These are phyloP conservation scores for Empidonax traillii DNA, from an alignment of 2,113 vertebrate genomes.

Conservation along the genomic window DNA sequence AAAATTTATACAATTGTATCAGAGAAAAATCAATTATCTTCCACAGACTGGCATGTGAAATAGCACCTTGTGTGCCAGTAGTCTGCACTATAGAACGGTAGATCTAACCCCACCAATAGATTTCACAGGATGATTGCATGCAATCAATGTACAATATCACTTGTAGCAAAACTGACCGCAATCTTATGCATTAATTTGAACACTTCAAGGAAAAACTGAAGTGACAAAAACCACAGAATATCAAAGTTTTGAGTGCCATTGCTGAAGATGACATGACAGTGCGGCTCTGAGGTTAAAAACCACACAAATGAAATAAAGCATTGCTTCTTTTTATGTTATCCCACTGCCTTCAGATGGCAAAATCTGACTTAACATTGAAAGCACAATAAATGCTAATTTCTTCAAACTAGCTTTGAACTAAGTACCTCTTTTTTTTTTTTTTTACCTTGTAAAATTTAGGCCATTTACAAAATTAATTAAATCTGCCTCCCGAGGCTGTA, in stretches of 20 bases:
- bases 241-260: background rate
- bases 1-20: background rate
- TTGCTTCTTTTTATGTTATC: background rate
- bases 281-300: background rate
- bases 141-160: background rate
- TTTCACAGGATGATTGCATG: background rate
- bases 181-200: background rate
- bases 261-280: background rate
- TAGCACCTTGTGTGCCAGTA: fast-evolving
- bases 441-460: background rate
- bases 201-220: background rate
- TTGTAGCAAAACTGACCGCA: background rate
- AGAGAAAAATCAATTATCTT: background rate
- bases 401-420: background rate
- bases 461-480: background rate
- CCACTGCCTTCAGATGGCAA: background rate
- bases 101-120: background rate
- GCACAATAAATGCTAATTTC: background rate
- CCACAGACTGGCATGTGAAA: background rate
- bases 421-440: background rate
- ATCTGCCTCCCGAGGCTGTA: background rate
- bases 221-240: background rate
- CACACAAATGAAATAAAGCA: background rate
- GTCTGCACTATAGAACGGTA: background rate
- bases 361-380: background rate